Base-by-base conservation (phyloP, 2,113 vertebrate species). In the Anoura caudifer region DNA sequence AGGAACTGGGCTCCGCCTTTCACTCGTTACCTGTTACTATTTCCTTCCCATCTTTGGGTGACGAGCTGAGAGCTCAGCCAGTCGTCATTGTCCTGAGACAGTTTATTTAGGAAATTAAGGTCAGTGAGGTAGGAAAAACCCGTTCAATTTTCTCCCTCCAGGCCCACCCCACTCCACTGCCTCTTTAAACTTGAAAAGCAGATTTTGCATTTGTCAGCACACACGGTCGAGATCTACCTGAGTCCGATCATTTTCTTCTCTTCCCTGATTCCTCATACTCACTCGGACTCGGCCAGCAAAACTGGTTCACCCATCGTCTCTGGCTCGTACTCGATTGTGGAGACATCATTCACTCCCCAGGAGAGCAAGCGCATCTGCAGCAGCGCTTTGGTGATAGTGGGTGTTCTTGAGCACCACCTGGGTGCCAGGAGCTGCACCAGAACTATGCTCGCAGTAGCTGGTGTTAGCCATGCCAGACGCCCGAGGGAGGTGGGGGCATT, bases 391-490 rank as follows among this genome's bases (percentile, higher is more conserved):
- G 1, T 22, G 14, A 9, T 1, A 36, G 56, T 43, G 50, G 41
- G 47, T 33, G 24, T 82, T 4, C 2, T 1, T n/a, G 41, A 81
- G 65, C 43, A 5, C n/a, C 33, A 9, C 4, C 54, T 31, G 8
- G 54, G 17, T 59, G 38, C 84, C 26, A 1, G 38, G 45, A 28
- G 5, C 63, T 8, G 0, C 24, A 43, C 36, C 61, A 24, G 8
- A 26, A 17, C 33, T 17, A 3, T 24, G 1, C 0, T 0, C 8
- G 11, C 67, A 38, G 2, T 1, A 3, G 59, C 43, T 31, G 43
- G 3, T 50, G 16, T 33, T 50, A 20, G 43, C 72, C 2, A 0
- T 15, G 43, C 56, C 31, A 36, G n/a, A 15, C 1, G 2, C 4
- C 52, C 52, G 26, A 14, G 22, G 12, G 52, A 7, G 47, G 47